Evolutionary conservation across 2,113 vertebrate genomes (phyloP).

Genomic region (Petaurus breviceps): DNA sequence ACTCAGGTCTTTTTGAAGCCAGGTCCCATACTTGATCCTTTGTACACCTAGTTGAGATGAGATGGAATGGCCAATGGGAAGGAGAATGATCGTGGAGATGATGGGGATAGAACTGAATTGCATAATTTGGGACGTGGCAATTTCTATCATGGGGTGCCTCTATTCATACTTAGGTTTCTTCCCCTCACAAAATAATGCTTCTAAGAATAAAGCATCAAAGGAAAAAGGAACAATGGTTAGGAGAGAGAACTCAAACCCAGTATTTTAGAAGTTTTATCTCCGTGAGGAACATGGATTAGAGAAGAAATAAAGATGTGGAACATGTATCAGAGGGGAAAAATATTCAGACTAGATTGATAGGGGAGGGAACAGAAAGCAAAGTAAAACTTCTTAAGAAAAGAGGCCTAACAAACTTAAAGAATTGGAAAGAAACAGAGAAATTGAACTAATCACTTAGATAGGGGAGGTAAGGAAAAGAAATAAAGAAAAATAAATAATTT

Average conservation of each 20-base stretch:
- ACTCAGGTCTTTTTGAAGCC: not conserved
- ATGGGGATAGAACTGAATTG: too few relatives aligned
- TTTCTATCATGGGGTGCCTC: not conserved
- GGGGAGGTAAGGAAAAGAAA: not conserved
- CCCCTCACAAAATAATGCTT: not conserved
- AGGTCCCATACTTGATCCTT: not conserved
- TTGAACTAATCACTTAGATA: not conserved
- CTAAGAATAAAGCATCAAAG: not conserved
- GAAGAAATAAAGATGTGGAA: not conserved
- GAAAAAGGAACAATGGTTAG: not conserved
- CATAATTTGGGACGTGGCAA: too few relatives aligned
- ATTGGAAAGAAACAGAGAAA: not conserved
- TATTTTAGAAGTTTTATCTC: too few relatives aligned
- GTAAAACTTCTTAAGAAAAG: not conserved
- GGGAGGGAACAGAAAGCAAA: not conserved
- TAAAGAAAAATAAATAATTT: not conserved
- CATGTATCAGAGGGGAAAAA: not conserved
- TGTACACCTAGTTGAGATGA: not conserved
- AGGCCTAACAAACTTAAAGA: not conserved
- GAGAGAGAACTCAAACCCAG: not conserved
- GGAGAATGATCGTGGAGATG: too few relatives aligned
- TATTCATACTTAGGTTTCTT: not conserved
- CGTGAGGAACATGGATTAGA: too few relatives aligned
- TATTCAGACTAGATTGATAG: not conserved
- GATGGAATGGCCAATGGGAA: not conserved